Percentiles rank a stretch among this genome's conserved stretches.
phyloP scores from a whole-genome alignment of 2,888 invertebrate species.

The Encarsia formosa region DNA sequence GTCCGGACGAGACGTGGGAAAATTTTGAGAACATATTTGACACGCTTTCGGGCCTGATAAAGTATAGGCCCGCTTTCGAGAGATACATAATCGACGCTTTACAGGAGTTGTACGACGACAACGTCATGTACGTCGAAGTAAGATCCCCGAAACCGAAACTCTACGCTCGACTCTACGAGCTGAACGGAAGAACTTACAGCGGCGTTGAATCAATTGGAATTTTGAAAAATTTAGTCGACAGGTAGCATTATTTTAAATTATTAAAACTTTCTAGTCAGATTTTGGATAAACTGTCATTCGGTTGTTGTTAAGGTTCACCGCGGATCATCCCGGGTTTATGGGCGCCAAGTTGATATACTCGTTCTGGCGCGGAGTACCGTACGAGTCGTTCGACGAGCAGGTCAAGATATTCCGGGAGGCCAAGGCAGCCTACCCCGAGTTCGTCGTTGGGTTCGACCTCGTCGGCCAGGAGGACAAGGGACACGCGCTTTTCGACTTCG shows the following conservation, averaged over 20 bases:
- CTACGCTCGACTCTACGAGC: slow-evolving; percentile 63
- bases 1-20: too few species aligned
- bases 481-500: slow-evolving; percentile 60
- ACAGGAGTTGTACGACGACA: slow-evolving; percentile 61
- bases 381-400: slow-evolving; percentile 44
- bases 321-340: slow-evolving; percentile 61
- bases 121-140: slow-evolving; percentile 68
- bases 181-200: slow-evolving; percentile 59
- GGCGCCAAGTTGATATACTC: slow-evolving; percentile 70
- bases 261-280: too few species aligned
- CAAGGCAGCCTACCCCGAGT: slow-evolving; percentile 59
- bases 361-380: slow-evolving; percentile 55
- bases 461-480: slow-evolving; percentile 77
- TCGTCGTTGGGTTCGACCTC: slow-evolving; percentile 75
- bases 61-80: slow-evolving; percentile 62
- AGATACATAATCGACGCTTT: slow-evolving; percentile 64
- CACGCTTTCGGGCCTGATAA: too few species aligned
- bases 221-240: slow-evolving; percentile 56
- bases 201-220: slow-evolving; percentile 57
- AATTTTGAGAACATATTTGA: too few species aligned
- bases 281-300: too few species aligned
- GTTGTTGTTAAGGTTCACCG: slow-evolving; percentile 60
- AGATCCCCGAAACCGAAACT: too few species aligned
- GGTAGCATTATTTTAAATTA: too few species aligned
- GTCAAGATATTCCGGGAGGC: slow-evolving; percentile 38